These are phyloP conservation scores for Megalops cyprinoides DNA, from an alignment of 2,797 vertebrate genomes.

Conservation along the genomic window DNA sequence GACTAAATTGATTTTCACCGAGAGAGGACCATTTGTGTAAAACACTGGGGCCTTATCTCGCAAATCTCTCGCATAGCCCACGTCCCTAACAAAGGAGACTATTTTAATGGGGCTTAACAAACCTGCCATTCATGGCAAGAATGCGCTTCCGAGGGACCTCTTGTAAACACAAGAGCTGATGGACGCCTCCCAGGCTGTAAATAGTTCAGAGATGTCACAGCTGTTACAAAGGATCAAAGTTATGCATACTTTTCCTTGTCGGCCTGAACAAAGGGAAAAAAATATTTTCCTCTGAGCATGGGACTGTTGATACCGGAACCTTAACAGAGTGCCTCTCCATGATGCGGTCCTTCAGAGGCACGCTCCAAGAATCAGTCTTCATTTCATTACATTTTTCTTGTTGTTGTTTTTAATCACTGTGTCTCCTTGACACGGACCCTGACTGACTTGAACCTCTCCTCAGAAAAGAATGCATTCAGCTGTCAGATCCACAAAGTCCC, in stretches of 20 bases:
- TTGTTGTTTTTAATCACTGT: too few relatives aligned
- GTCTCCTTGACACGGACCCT: background rate
- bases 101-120: slow-evolving; percentile 30
- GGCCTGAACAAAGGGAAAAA: background rate
- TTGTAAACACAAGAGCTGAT: slow-evolving; percentile 11
- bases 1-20: slow-evolving; percentile 17
- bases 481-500: slow-evolving; percentile 11
- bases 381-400: background rate
- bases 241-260: background rate
- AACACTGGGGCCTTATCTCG: slow-evolving; percentile 14
- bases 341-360: too few relatives aligned
- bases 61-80: background rate
- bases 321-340: too few relatives aligned
- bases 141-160: slow-evolving; percentile 30
- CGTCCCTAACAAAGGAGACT: slow-evolving; percentile 16
- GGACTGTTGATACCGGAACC: background rate
- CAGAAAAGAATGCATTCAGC: slow-evolving; percentile 51
- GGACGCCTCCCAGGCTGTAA: background rate
- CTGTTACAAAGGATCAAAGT: slow-evolving; percentile 23
- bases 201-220: background rate
- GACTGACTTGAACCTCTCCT: slow-evolving; percentile 31
- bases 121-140: slow-evolving; percentile 32
- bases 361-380: too few relatives aligned
- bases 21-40: background rate
- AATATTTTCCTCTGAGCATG: background rate